Evolutionary conservation across 2,888 invertebrate species (phyloP).

Genomic region (Drosophila nigritarsus): DNA sequence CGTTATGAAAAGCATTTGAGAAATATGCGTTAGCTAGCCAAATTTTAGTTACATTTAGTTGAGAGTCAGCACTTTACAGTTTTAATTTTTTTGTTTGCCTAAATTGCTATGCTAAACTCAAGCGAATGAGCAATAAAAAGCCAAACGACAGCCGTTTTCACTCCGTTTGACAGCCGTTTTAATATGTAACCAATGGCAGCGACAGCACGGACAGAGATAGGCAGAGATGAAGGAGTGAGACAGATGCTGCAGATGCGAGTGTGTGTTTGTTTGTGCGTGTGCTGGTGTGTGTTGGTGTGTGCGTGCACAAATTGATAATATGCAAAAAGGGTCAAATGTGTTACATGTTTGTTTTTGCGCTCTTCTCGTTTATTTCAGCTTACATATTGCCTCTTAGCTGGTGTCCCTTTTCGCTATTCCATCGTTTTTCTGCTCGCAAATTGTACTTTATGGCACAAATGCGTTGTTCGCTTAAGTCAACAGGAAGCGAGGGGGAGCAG

Average conservation of each 20-base stretch:
- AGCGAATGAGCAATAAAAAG: constrained; percentile 39
- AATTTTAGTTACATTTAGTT: constrained; percentile 10
- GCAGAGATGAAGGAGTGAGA: constrained; percentile 10
- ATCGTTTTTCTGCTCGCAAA: constrained; percentile 46
- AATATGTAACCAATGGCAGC: constrained; percentile 63
- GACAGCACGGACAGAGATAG: constrained; percentile 3
- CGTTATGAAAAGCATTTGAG: background rate
- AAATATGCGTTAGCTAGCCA: background rate
- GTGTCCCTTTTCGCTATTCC: background rate
- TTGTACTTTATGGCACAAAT: constrained; percentile 74
- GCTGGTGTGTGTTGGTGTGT: background rate
- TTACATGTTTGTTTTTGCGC: constrained; percentile 45
- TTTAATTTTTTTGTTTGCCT: background rate
- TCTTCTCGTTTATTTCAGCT: constrained; percentile 25
- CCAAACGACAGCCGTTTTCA: constrained; percentile 66
- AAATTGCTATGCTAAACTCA: constrained; percentile 7
- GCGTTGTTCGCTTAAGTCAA: constrained; percentile 47
- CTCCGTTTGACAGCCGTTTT: constrained; percentile 71
- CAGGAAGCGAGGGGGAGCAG: background rate
- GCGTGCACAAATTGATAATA: constrained; percentile 54
- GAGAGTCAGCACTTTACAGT: background rate
- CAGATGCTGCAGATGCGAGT: constrained; percentile 36
- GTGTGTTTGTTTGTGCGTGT: constrained; percentile 1
- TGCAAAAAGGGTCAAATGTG: constrained; percentile 72
- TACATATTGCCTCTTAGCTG: constrained; percentile 3